Percentiles rank a stretch among this genome's conserved stretches.
Evolutionary conservation across 1,140 invertebrate species (phyloP).

Genomic region (Drosophila littoralis): DNA sequence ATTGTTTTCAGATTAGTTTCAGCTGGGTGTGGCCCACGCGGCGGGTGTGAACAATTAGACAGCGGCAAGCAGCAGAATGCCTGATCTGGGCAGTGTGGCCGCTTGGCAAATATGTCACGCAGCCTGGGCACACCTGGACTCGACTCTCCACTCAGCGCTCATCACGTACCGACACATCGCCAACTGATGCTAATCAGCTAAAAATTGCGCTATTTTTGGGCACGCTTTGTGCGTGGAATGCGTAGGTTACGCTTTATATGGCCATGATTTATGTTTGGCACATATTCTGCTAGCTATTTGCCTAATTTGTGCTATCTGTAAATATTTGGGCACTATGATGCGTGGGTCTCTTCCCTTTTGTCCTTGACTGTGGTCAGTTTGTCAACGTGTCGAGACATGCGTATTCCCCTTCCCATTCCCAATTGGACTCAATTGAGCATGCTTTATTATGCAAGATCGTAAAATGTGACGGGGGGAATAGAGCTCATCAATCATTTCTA

Average conservation of each 20-base stretch:
- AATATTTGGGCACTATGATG: constrained; percentile 36
- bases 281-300: constrained; percentile 31
- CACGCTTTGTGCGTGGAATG: constrained; percentile 65
- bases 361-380: constrained; percentile 50
- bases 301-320: constrained; percentile 42
- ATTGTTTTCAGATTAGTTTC: constrained; percentile 79
- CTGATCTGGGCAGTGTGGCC: constrained; percentile 35
- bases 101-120: constrained; percentile 75
- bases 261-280: constrained; percentile 61
- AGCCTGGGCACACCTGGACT: constrained; percentile 45
- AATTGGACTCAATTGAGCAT: constrained; percentile 61
- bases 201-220: constrained; percentile 69
- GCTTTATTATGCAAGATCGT: constrained; percentile 55
- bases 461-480: constrained; percentile 24
- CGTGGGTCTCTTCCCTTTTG: constrained; percentile 32
- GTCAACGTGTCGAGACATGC: not conserved
- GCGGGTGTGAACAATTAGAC: constrained; percentile 77
- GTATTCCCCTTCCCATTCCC: not conserved
- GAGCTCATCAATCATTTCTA: constrained; percentile 66
- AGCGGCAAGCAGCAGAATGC: constrained; percentile 34
- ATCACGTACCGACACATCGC: constrained; percentile 50
- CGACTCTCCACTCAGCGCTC: constrained; percentile 16
- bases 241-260: constrained; percentile 55
- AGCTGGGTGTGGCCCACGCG: constrained; percentile 57
- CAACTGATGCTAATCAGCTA: constrained; percentile 60